Base-by-base conservation (phyloP, 2,888 invertebrate genomes). In the Incurvaria masculella region DNA sequence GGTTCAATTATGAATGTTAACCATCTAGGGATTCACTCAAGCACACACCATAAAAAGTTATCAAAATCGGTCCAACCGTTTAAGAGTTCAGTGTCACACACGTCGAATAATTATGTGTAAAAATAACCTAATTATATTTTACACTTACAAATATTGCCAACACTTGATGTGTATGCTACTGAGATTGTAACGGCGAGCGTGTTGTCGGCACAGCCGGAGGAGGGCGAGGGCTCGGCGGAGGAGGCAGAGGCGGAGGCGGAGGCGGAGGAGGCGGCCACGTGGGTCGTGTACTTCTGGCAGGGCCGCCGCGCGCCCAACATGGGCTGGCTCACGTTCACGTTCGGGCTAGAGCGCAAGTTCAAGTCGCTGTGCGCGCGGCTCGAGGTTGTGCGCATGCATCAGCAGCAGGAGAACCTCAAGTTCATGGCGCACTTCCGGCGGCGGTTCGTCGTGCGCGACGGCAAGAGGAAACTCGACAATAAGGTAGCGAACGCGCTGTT, bases 271-370 rank as follows among this genome's bases (percentile, higher is more conserved):
- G 75, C 81, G 4, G 81, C 78, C 2, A 73, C 75, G 11, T 97
- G 96, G 76, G 93, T 97, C 44, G 97, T 98, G n/a, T 99, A 99
- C 74, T 99, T 99, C 80, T 99, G 99, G 99, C 99, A 99, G 75
- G 98, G 98, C 0, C 81, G 92, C 46, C 91, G 95, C 63, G 98
- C 98, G 2, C 89, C 91, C 52, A 98, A 99, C 73, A 99, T 99
- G 97, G 99, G 98, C 50, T 99, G 98, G 97, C 81, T 99, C 0
- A 98, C 96, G 1, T 99, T 99, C 73, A 98, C 98, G 0, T 99
- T 99, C 74, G 96, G 94, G 60, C 81, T 78, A 14, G 76, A 78
- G 62, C 56, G 74, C 46, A 78, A 76, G 63, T 78, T 78, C 65
- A 76, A 76, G 48, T 47, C 46, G 21, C 40, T 51, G 18, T 75